Conservation (phyloP, 2,113 vertebrate species). For the Danionella cerebrum region DNA sequence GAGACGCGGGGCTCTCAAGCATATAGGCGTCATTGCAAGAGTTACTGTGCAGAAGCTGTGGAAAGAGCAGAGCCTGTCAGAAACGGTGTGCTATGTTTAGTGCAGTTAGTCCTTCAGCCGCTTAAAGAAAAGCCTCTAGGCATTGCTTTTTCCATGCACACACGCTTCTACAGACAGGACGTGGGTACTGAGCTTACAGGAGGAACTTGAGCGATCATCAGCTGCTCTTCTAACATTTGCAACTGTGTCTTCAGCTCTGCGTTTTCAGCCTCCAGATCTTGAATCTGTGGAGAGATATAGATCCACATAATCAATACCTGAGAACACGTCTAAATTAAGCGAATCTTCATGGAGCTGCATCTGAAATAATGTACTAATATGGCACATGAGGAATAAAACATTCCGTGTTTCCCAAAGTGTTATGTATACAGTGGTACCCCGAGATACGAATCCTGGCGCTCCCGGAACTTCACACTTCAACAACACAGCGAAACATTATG, state of each 20-base stretch:
- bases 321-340: too few species aligned
- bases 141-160: neutral
- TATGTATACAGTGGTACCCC: too few species aligned
- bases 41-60: slow-evolving; percentile 78
- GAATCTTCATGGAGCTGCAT: too few species aligned
- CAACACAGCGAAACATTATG: too few species aligned
- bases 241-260: slow-evolving; percentile 89
- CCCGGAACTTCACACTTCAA: too few species aligned
- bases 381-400: too few species aligned
- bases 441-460: too few species aligned
- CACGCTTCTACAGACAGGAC: neutral
- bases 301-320: too few species aligned
- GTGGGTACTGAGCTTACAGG: slow-evolving; percentile 68
- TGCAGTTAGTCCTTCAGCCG: neutral
- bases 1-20: slow-evolving; percentile 75
- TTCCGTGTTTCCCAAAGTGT: too few species aligned
- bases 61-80: slow-evolving; percentile 56
- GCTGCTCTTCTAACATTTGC: slow-evolving; percentile 85
- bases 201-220: slow-evolving; percentile 78
- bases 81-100: neutral
- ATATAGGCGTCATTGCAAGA: slow-evolving; percentile 70
- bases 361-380: too few species aligned
- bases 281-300: slow-evolving; percentile 76
- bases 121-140: neutral
- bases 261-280: slow-evolving; percentile 95